Base-by-base conservation (phyloP, 2,797 vertebrate genomes). In the Limnodromus scolopaceus region DNA sequence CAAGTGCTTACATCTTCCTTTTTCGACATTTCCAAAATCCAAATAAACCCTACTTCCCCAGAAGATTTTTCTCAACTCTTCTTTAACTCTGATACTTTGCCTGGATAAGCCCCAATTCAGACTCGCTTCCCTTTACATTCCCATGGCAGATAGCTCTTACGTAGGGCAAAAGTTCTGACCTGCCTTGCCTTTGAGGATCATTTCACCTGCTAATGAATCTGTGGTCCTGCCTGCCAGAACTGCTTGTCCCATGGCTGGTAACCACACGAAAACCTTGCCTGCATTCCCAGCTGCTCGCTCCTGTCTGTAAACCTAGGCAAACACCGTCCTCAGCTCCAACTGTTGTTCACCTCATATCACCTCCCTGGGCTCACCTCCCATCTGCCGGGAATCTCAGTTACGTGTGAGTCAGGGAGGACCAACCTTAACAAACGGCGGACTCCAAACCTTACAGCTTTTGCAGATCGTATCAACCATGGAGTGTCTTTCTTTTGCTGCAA, bases 281-380 rank as follows among this genome's bases (percentile, higher is more conserved):
- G 2, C 88, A 85, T 96, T 96, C 94, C 86, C 95, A 96, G 87
- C 93, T 96, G 94, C 95, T 96, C 16, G 1, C 36, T 96, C n/a
- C 90, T 68, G 36, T 96, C 90, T 95, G 28, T 91, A 93, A 6
- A 96, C 69, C 84, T 39, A 39, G 87, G 79, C 95, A 88, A 94
- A 49, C 82, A 81, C 82, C 11, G 1, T 94, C 49, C 84, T 39
- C 55, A 23, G 55, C 86, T 94, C 87, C 81, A 71, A 75, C 32
- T 83, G 71, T 34, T 82, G 58, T 75, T 95, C 51, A 77, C 94
- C 93, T 82, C 46, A 0, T 25, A 36, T 93, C 88, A 75, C 93
- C 75, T 68, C 65, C 77, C 48, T 41, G 78, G 74, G 55, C 75
- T 95, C 60, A 92, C 81, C 89, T 93, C 81, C 90, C 86, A 30